Evolutionary conservation across 2,113 vertebrate species (phyloP).

Genomic region (Pongo pygmaeus): DNA sequence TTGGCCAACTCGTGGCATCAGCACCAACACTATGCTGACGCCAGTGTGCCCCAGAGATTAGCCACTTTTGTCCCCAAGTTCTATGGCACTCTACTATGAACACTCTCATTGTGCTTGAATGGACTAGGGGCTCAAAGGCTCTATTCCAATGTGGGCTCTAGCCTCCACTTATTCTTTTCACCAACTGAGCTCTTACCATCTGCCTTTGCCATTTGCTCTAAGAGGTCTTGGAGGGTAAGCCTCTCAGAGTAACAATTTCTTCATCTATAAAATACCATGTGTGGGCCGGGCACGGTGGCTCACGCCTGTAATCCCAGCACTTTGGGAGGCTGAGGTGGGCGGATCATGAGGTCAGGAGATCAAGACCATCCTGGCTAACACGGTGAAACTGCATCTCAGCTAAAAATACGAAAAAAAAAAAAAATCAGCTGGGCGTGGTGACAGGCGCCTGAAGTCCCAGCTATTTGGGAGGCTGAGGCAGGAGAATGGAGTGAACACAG

Average conservation of each 20-base stretch:
- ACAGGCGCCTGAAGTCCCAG: too few relatives aligned
- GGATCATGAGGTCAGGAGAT: too few relatives aligned
- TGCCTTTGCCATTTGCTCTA: background rate
- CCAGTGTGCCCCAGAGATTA: accelerated
- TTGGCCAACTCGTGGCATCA: background rate
- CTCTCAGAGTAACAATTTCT: background rate
- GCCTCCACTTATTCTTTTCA: too few relatives aligned
- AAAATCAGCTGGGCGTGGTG: too few relatives aligned
- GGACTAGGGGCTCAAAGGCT: background rate
- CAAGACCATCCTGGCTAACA: too few relatives aligned
- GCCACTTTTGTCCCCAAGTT: background rate
- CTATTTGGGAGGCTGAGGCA: too few relatives aligned
- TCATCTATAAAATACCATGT: background rate
- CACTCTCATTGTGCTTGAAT: background rate
- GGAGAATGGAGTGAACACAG: too few relatives aligned
- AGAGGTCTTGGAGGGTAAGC: background rate
- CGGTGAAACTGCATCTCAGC: too few relatives aligned
- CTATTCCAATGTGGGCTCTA: background rate
- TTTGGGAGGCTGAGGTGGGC: too few relatives aligned
- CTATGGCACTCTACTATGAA: background rate
- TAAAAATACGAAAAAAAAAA: too few relatives aligned
- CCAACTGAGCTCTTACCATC: background rate
- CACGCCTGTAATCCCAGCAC: too few relatives aligned
- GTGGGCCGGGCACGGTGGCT: too few relatives aligned
- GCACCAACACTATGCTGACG: background rate